These are phyloP conservation scores for Fragum fragum DNA, from an alignment of 2,888 invertebrate genomes.

Conservation along the genomic window DNA sequence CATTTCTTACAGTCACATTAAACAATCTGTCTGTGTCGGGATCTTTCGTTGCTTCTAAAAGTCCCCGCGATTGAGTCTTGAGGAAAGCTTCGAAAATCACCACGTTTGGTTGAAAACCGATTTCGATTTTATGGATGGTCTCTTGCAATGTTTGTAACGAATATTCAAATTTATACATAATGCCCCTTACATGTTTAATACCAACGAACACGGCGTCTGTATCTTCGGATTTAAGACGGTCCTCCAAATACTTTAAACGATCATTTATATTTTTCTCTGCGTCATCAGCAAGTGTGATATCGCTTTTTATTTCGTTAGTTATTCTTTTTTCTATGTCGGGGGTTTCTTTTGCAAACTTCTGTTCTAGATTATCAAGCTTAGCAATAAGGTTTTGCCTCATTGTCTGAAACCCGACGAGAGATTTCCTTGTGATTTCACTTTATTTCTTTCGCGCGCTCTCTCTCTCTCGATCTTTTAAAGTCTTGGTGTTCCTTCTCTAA, in stretches of 20 bases:
- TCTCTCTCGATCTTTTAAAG: not conserved
- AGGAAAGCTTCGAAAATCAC: not conserved
- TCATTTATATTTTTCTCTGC: not conserved
- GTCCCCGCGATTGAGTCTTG: not conserved
- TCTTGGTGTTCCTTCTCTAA: not conserved
- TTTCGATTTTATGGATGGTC: not conserved
- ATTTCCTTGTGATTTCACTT: not conserved
- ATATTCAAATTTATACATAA: not conserved
- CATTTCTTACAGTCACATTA: not conserved
- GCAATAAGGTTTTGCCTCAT: not conserved
- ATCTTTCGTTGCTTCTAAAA: not conserved
- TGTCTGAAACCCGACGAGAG: not conserved
- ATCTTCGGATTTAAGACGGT: not conserved
- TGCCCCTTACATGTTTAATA: not conserved
- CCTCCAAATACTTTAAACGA: not conserved
- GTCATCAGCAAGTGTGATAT: not conserved
- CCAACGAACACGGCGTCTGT: not conserved
- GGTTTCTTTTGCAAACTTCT: not conserved
- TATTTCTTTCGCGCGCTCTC: not conserved
- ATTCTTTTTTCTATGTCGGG: not conserved
- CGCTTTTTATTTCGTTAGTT: not conserved
- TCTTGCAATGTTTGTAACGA: not conserved
- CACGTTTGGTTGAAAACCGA: not conserved
- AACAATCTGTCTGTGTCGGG: not conserved
- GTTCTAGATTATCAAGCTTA: not conserved